Conservation (phyloP, 2,797 vertebrate species). For the Rhinatrema bivittatum region DNA sequence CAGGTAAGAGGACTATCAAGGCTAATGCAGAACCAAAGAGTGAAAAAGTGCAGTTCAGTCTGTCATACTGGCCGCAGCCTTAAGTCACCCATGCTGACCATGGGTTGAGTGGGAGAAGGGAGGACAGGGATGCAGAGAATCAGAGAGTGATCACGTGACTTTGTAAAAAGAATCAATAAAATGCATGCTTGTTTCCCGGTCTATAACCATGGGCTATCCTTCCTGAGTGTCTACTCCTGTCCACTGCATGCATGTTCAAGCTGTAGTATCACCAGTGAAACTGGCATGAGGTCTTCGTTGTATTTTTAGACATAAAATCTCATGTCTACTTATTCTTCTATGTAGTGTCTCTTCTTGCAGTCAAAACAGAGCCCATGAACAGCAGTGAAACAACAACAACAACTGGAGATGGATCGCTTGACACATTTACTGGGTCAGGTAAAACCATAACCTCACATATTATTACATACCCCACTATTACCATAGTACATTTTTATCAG, state of each 20-base stretch:
- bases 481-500: conserved; percentile 1
- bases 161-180: conserved; percentile 15
- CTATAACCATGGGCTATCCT: too few species aligned
- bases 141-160: too few species aligned
- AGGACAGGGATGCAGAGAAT: too few species aligned
- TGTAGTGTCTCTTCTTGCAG: conserved; percentile 79
- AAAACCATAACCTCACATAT: conserved; percentile 54
- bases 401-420: conserved; percentile 88
- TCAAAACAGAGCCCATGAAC: conserved; percentile 98
- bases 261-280: conserved; percentile 16
- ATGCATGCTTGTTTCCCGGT: conserved; percentile 26
- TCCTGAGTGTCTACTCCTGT: conserved; percentile 14
- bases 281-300: conserved; percentile 26
- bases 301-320: conserved; percentile 51
- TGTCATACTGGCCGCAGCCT: too few species aligned
- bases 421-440: conserved; percentile 97
- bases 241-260: conserved; percentile 34
- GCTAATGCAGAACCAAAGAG: too few species aligned
- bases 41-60: too few species aligned
- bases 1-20: too few species aligned
- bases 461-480: conserved; percentile 14
- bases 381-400: conserved; percentile 85
- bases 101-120: conserved; percentile 13
- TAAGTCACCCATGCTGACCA: too few species aligned
- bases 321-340: conserved; percentile 71